These are phyloP conservation scores for Sclerodermus sp. DNA, from an alignment of 2,888 invertebrate species.

Conservation along the genomic window DNA sequence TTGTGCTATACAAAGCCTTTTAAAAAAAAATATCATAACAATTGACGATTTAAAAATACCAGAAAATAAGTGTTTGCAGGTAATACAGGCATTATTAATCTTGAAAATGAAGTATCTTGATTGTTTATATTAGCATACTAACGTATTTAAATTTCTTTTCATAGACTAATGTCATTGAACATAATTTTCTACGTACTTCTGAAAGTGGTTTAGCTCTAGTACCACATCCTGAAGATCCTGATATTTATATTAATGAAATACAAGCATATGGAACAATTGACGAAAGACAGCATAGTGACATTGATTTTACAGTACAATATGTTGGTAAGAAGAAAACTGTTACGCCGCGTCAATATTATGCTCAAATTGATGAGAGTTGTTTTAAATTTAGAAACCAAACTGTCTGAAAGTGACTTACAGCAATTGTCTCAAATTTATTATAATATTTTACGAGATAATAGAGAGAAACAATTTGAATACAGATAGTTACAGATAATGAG, in stretches of 20 bases:
- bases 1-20: constrained; percentile 25
- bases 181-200: background rate
- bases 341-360: constrained; percentile 19
- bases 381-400: constrained; percentile 23
- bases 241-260: constrained; percentile 22
- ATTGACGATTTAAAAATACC: constrained; percentile 17
- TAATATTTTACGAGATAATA: too few relatives aligned
- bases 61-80: too few relatives aligned
- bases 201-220: constrained; percentile 8
- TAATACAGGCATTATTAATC: too few relatives aligned
- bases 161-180: constrained; percentile 1
- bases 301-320: constrained; percentile 20
- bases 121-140: too few relatives aligned
- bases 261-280: constrained; percentile 18
- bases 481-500: too few relatives aligned
- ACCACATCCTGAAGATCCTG: constrained; percentile 22
- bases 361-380: constrained; percentile 5
- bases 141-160: background rate
- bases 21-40: constrained; percentile 20
- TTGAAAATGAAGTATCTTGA: too few relatives aligned
- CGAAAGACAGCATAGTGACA: constrained; percentile 11
- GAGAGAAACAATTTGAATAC: too few relatives aligned
- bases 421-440: too few relatives aligned
- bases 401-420: too few relatives aligned
- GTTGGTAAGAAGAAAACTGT: constrained; percentile 20